Evolutionary conservation across 2,888 invertebrate species (phyloP).

Genomic region (Lagria hirta): DNA sequence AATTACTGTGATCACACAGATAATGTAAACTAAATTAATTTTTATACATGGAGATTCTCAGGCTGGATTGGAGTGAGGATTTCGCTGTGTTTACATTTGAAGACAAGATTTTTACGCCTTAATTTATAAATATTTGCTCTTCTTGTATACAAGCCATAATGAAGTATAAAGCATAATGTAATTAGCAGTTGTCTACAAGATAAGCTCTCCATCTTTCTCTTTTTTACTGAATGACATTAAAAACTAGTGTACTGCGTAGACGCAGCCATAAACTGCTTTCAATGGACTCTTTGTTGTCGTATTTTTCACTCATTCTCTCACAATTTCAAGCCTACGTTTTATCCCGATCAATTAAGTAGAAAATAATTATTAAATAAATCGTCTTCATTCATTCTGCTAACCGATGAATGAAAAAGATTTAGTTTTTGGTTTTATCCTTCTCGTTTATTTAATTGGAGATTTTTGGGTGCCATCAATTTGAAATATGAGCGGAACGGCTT

Average conservation of each 20-base stretch:
- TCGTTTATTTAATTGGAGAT: slow-evolving; percentile 11
- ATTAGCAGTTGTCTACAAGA: slow-evolving; percentile 24
- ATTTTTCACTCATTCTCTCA: slow-evolving; percentile 16
- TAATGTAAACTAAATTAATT: no score
- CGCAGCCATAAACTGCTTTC: slow-evolving; percentile 4
- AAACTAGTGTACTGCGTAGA: slow-evolving; percentile 19
- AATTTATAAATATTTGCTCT: slow-evolving; percentile 41
- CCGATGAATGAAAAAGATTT: slow-evolving; percentile 13
- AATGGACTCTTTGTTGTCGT: slow-evolving; percentile 15
- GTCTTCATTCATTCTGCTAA: slow-evolving; percentile 19
- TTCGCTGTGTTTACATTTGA: slow-evolving; percentile 37
- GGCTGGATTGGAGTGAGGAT: slow-evolving; percentile 29
- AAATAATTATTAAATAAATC: slow-evolving; percentile 23
- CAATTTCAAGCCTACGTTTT: slow-evolving; percentile 14
- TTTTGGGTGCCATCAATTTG: not conserved
- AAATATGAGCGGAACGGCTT: slow-evolving; percentile 6
- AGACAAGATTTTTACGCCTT: slow-evolving; percentile 39
- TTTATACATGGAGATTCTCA: no score
- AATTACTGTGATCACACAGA: no score
- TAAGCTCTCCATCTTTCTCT: slow-evolving; percentile 22
- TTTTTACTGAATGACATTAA: slow-evolving; percentile 21
- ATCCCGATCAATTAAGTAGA: slow-evolving; percentile 22
- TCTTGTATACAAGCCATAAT: slow-evolving; percentile 41
- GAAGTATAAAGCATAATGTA: slow-evolving; percentile 40
- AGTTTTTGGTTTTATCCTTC: slow-evolving; percentile 12